These are phyloP conservation scores for Himalopsyche kuldschensis DNA, from an alignment of 2,888 invertebrate genomes.

Conservation along the genomic window DNA sequence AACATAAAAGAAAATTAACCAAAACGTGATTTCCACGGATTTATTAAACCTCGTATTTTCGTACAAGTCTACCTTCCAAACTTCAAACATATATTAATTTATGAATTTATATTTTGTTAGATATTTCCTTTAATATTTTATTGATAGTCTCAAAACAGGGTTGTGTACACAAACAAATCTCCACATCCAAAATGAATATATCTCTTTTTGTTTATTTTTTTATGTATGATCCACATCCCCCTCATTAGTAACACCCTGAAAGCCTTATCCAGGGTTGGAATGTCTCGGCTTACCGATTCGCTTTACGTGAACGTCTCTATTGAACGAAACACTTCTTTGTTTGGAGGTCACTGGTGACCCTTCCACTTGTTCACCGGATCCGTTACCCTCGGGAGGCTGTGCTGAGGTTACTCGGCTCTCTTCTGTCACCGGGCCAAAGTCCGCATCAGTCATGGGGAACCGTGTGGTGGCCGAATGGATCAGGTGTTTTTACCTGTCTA, in stretches of 20 bases:
- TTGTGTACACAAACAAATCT: not conserved
- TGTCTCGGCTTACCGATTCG: conserved; percentile 73
- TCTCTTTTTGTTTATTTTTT: not conserved
- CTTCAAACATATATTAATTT: no score
- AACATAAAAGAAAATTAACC: no score
- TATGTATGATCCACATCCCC: not conserved
- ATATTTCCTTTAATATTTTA: not conserved
- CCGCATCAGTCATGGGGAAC: conserved; percentile 39
- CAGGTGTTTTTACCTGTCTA: not conserved
- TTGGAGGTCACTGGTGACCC: conserved; percentile 48
- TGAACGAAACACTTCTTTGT: conserved; percentile 79
- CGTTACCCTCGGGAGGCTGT: not conserved
- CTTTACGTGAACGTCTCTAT: conserved; percentile 88
- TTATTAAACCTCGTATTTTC: no score
- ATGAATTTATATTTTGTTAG: not conserved
- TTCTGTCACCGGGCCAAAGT: not conserved
- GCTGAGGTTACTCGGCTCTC: not conserved
- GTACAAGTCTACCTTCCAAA: no score
- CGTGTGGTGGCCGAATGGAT: not conserved
- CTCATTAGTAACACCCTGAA: not conserved
- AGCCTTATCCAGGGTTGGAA: not conserved
- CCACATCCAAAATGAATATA: not conserved
- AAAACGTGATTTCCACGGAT: no score
- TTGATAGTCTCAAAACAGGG: not conserved
- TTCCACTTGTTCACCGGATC: conserved; percentile 40